These are phyloP conservation scores for Apodemia zela DNA, from an alignment of 2,888 invertebrate genomes.

Conservation along the genomic window DNA sequence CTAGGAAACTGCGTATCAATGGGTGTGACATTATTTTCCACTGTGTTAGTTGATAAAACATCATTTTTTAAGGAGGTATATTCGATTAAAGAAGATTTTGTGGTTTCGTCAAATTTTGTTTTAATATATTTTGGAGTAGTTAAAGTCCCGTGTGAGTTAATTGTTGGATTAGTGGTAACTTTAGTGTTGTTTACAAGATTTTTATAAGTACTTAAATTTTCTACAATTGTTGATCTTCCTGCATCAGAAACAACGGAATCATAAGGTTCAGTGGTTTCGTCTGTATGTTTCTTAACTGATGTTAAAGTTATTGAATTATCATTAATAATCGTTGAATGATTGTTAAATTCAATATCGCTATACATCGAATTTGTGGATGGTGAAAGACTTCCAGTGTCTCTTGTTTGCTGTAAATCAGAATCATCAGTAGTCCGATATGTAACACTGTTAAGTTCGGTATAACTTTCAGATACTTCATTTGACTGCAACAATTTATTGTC, in stretches of 20 bases:
- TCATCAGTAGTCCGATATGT: not conserved
- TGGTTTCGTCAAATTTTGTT: not conserved
- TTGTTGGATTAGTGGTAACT: not conserved
- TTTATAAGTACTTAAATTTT: not conserved
- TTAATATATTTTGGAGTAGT: not conserved
- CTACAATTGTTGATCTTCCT: not conserved
- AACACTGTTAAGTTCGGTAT: not conserved
- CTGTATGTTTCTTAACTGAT: not conserved
- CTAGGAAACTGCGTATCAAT: not conserved
- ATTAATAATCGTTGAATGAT: not conserved
- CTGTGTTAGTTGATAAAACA: not conserved
- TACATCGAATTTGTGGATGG: not conserved
- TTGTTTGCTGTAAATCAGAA: not conserved
- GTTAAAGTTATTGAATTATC: not conserved
- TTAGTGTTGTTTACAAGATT: not conserved
- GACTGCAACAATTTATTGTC: not conserved
- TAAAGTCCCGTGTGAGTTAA: not conserved
- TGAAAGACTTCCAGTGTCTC: not conserved
- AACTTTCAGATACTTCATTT: not conserved
- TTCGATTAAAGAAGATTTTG: not conserved
- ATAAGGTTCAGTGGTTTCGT: not conserved
- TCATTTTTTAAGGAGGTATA: not conserved
- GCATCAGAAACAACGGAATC: not conserved
- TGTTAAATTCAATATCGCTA: no score
- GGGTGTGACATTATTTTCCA: not conserved